These are phyloP conservation scores for Ptyas mucosa DNA, from an alignment of 2,113 vertebrate species.

Conservation along the genomic window DNA sequence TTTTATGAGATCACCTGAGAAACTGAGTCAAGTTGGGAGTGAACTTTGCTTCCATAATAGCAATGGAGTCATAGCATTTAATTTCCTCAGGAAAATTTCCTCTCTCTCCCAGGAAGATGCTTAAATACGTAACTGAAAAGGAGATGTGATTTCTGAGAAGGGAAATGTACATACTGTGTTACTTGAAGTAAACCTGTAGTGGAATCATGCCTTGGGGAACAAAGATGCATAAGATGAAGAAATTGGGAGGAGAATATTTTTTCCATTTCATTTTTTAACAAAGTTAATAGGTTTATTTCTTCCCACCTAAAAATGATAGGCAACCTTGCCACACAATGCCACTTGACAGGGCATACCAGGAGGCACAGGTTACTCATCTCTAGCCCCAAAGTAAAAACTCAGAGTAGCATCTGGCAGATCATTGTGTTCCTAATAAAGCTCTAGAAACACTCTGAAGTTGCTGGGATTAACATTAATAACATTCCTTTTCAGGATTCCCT, in stretches of 20 bases:
- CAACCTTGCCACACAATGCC: not conserved
- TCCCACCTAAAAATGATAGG: not conserved
- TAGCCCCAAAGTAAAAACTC: not conserved
- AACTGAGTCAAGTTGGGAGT: not conserved
- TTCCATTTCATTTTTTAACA: not conserved
- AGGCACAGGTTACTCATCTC: not conserved
- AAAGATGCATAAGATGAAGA: not conserved
- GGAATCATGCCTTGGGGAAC: not conserved
- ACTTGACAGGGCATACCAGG: not conserved
- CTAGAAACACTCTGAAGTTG: not conserved
- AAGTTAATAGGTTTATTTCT: not conserved
- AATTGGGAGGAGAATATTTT: not conserved
- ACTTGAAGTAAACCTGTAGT: not conserved
- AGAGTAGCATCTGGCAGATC: not conserved
- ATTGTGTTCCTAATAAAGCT: not conserved
- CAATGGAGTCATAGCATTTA: not conserved
- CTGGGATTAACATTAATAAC: not conserved
- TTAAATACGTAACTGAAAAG: not conserved
- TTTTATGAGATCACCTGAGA: not conserved
- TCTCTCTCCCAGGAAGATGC: not conserved
- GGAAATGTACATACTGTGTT: not conserved
- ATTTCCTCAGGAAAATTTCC: not conserved
- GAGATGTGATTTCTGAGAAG: not conserved
- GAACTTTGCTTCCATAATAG: not conserved
- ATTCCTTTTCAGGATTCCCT: conserved; percentile 31